phyloP scores from a whole-genome alignment of 2,113 vertebrate genomes.

The Tenrec ecaudatus region DNA sequence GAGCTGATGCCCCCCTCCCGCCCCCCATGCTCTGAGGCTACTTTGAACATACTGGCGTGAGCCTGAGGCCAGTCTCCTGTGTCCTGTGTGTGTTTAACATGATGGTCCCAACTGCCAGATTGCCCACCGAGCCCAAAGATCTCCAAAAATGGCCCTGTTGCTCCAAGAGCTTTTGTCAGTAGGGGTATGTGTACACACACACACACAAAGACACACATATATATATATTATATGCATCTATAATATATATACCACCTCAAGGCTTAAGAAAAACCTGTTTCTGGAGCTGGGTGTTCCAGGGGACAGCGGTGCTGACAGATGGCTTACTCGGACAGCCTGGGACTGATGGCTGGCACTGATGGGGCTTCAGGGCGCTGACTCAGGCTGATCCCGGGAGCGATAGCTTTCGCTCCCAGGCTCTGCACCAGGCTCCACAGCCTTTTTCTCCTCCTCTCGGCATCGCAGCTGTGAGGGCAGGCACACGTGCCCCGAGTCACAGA shows the following conservation, averaged over 20 bases:
- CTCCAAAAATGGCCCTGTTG: background rate
- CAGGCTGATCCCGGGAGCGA: too few species aligned
- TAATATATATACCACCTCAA: background rate
- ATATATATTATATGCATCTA: too few species aligned
- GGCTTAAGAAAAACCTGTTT: background rate
- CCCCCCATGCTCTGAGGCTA: accelerated
- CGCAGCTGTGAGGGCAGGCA: background rate
- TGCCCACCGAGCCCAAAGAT: background rate
- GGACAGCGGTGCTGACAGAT: too few species aligned
- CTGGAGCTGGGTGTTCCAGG: background rate
- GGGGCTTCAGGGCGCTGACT: too few species aligned
- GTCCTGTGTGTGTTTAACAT: accelerated
- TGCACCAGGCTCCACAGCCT: accelerated
- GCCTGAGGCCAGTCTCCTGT: background rate
- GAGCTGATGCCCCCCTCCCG: background rate
- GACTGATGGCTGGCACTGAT: background rate
- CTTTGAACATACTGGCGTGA: background rate
- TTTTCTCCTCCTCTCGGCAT: background rate
- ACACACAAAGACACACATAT: too few species aligned
- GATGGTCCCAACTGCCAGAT: background rate
- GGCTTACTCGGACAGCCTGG: too few species aligned
- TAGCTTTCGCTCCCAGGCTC: accelerated
- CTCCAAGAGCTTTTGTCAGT: background rate
- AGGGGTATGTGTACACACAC: background rate
- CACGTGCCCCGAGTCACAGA: background rate